Base-by-base conservation (phyloP, 2,888 invertebrate species). In the Apotomis turbidana region DNA sequence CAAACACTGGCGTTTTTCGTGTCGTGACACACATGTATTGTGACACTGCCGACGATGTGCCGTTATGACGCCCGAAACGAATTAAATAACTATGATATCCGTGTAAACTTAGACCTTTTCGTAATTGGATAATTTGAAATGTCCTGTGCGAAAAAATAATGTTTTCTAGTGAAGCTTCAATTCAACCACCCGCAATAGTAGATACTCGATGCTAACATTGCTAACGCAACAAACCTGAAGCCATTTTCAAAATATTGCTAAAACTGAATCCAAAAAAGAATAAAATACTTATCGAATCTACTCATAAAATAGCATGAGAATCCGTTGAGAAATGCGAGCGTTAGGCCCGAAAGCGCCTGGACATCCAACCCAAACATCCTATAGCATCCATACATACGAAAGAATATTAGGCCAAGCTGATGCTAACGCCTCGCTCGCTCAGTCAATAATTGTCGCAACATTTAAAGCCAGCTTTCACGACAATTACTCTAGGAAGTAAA, bases 1-100 rank as follows among this genome's bases (percentile, higher is more conserved):
- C 66, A 66, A 66, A 66, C 57, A 66, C 46, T 41, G 38, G 38
- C 41, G 15, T 66, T 66, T 66, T 66, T 55, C 64, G 64, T 64
- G 64, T 55, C 66, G 55, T 13, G 57, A 46, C 66, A 66, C 27
- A 57, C 46, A 46, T 66, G 66, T 66, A 66, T 66, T 66, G 66
- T 66, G 55, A 55, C 66, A 46, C 57, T n/a, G 46, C 15, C 9
- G 46, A 46, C 57, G 55, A 55, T 46, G 55, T 46, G 38, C 15
- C 13, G 5, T 27, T 44, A n/a, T 44, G 8, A 12, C 12, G 27
- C 27, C 55, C 13, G 46, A 46, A 57, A 46, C 9, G 66, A 46
- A 46, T 27, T 66, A 57, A 66, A 46, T 27, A 9, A 10, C 12
- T 6, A 44, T 46, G 6, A 44, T 27, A 12, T 46, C 3, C 5